Base-by-base conservation (phyloP, 2,113 vertebrate species). In the Lasiurus cinereus region DNA sequence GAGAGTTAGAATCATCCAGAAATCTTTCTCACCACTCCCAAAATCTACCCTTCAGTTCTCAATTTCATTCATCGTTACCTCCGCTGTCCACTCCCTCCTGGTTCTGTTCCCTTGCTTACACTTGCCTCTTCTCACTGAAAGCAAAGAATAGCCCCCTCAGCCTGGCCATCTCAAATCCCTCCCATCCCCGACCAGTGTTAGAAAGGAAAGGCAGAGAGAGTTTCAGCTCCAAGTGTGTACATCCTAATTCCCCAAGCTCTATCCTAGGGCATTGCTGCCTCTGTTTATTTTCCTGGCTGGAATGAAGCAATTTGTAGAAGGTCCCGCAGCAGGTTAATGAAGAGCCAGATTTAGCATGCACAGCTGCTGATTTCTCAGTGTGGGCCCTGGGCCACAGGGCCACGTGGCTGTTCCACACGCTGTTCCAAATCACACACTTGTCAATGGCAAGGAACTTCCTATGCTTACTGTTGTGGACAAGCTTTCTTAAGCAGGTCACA, bases 251-350 rank as follows among this genome's bases (percentile, higher is more conserved):
- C 72, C 94, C 69, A 33, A 46, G 29, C n/a, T 88, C 82, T 70
- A 3, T 46, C 73, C 95, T 11, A 29, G 67, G 77, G 8, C 84
- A 18, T 6, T 3, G 52, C 56, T 5, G 67, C 76, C 66, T 77
- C 0, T 94, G 94, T 95, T 97, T 97, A 91, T 83, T 95, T 96
- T 96, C 90, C 89, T 50, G 88, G 74, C 59, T 62, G 59, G 95
- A 96, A 92, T 84, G 77, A 83, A 93, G 78, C 39, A 74, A 83
- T 56, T 52, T 93, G 78, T 64, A 48, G 91, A 88, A 72, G 90
- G 92, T 76, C 62, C 92, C 33, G 27, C 1, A 3, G 92, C 83
- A 95, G 96, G 91, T 93, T 92, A 73, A 66, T 15, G 73, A 80
- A 3, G 15, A 72, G 86, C 73, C 76, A 5, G 0, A 84, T 8